Conservation (phyloP, 1,140 invertebrate species). For the Propsilocerus akamusi region DNA sequence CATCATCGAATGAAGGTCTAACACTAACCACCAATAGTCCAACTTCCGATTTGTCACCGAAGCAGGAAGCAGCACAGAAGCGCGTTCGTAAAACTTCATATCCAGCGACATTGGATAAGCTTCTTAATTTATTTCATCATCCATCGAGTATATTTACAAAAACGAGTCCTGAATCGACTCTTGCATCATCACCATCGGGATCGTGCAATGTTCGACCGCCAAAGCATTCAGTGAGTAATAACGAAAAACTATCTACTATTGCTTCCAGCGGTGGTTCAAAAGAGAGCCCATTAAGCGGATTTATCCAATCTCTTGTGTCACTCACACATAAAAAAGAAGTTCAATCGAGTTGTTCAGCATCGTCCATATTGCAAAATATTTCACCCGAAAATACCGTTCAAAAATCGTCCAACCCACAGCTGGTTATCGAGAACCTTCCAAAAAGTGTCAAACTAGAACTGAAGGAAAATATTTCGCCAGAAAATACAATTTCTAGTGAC, state of each 20-base stretch:
- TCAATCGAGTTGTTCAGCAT: background rate
- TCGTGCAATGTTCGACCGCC: background rate
- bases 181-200: background rate
- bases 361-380: background rate
- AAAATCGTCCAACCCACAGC: background rate
- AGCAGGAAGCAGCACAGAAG: background rate
- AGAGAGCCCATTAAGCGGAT: background rate
- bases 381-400: constrained; percentile 6
- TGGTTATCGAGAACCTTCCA: constrained; percentile 13
- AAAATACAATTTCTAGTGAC: constrained; percentile 22
- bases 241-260: background rate
- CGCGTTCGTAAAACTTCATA: constrained; percentile 7
- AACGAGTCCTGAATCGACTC: constrained; percentile 4
- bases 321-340: background rate
- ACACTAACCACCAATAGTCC: background rate
- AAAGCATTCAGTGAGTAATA: background rate
- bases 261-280: background rate
- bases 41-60: background rate
- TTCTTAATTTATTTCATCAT: constrained; percentile 33
- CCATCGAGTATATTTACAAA: constrained; percentile 30
- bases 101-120: constrained; percentile 31
- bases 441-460: constrained; percentile 18
- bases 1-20: background rate
- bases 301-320: background rate
- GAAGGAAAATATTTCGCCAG: constrained; percentile 23